Percentiles rank a stretch among this genome's conserved stretches.
These are phyloP conservation scores for Brachyrhaphis roseni DNA, from an alignment of 2,797 vertebrate species.

Conservation along the genomic window DNA sequence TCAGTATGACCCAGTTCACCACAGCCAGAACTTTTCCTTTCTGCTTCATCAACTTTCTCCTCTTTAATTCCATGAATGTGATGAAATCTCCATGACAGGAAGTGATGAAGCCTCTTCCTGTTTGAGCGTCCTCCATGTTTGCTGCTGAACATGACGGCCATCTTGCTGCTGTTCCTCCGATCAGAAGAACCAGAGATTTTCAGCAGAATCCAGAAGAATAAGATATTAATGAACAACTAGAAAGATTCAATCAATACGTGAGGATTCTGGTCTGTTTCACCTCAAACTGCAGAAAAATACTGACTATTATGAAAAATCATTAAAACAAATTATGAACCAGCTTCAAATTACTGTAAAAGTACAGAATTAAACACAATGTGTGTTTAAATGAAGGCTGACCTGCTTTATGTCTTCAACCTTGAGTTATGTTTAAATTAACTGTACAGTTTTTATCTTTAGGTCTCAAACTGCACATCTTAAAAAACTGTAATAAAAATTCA, in stretches of 20 bases:
- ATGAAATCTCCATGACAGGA: conserved; percentile 21
- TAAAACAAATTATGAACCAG: too few relatives aligned
- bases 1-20: background rate
- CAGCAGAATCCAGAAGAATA: conserved; percentile 6
- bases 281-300: background rate
- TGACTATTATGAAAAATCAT: too few relatives aligned
- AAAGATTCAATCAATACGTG: conserved; percentile 5
- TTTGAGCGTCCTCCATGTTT: background rate
- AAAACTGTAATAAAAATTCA: too few relatives aligned
- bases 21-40: background rate
- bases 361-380: too few relatives aligned
- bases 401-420: too few relatives aligned
- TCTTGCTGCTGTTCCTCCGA: background rate
- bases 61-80: conserved; percentile 16
- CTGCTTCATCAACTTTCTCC: conserved; percentile 38
- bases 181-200: conserved; percentile 15
- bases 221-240: conserved; percentile 6
- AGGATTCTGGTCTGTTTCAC: background rate
- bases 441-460: too few relatives aligned
- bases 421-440: too few relatives aligned
- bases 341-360: too few relatives aligned
- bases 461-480: too few relatives aligned
- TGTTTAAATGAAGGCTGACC: too few relatives aligned
- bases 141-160: background rate
- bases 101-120: conserved; percentile 9